Conservation (phyloP, 1,140 invertebrate species). For the Trichogramma pretiosum region DNA sequence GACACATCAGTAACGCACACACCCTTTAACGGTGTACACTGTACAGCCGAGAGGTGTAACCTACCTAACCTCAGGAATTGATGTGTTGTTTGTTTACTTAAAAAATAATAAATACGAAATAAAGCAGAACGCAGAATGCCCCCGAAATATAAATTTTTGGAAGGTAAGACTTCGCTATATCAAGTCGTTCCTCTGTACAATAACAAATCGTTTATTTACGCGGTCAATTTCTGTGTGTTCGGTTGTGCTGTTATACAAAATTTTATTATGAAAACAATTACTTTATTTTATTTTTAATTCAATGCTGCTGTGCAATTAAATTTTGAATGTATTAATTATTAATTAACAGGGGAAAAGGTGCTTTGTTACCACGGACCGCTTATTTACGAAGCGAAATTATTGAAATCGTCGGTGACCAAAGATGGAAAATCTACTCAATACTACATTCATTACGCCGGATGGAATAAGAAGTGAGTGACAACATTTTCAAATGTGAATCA, state of each 20-base stretch:
- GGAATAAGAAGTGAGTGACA: conserved; percentile 87
- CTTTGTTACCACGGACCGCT: conserved; percentile 92
- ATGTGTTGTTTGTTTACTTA: no score
- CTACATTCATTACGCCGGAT: conserved; percentile 93
- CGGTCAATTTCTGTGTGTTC: no score
- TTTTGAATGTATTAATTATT: background rate
- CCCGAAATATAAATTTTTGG: conserved; percentile 40
- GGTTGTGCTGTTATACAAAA: no score
- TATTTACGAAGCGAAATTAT: conserved; percentile 92
- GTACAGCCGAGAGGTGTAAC: no score
- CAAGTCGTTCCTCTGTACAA: no score
- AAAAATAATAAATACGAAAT: no score
- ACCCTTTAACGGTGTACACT: no score
- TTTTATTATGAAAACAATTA: background rate
- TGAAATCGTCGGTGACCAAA: conserved; percentile 71
- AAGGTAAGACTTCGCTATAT: no score
- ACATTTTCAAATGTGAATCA: background rate
- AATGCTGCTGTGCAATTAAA: background rate
- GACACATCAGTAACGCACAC: no score
- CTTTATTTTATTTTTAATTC: background rate
- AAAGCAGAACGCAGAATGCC: no score
- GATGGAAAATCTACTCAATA: conserved; percentile 84
- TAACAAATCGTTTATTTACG: no score
- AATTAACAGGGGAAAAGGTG: conserved; percentile 76
- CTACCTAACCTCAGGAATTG: no score